Base-by-base conservation (phyloP, 53 echinoderm and acorn worm species). In the Patiria pectinifera region DNA sequence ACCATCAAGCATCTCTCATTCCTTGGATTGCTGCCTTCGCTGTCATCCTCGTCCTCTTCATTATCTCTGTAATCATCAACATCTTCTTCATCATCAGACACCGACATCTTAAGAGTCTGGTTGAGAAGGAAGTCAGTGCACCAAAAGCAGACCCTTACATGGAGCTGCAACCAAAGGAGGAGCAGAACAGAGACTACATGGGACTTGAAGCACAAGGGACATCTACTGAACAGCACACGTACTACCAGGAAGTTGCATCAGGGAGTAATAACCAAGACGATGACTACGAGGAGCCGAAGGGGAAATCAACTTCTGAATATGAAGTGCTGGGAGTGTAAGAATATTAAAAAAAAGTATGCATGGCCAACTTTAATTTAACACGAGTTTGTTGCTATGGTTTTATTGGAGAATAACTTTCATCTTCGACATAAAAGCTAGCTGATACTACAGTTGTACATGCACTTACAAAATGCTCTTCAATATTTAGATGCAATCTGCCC, bases 111-210 rank as follows among this genome's bases (percentile, higher is more conserved):
- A 82, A 21, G 48, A 19, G 24, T 77, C 16, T n/a, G 19, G 22
- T 24, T 11, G 59, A 87, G 78, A 71, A 72, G 71, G 49, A 21
- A 77, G 12, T 74, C 77, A 76, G 76, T 8, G 35, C 26, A 25
- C 59, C 58, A 7, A 58, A 76, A 60, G 58, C 87, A 48, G 87
- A 87, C 26, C 76, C 48, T 59, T 87, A 76, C 87, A 87, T 77
- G 87, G 87, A 87, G 59, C 77, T 87, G 24, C 87, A 87, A 35
- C 78, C 59, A 16, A 87, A 19, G 76, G 87, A 77, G 21, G 76
- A 77, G 6, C 59, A 71, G 76, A 87, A 71, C 87, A 77, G 6
- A 6, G 76, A 58, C 2, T 87, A 87, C 87, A 87, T 35, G 76
- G 76, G 69, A 74, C 87, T 53, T 58, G 69, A 71, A 1, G 87